These are phyloP conservation scores for Phalloptychus januarius DNA, from an alignment of 2,797 vertebrate species.

Conservation along the genomic window DNA sequence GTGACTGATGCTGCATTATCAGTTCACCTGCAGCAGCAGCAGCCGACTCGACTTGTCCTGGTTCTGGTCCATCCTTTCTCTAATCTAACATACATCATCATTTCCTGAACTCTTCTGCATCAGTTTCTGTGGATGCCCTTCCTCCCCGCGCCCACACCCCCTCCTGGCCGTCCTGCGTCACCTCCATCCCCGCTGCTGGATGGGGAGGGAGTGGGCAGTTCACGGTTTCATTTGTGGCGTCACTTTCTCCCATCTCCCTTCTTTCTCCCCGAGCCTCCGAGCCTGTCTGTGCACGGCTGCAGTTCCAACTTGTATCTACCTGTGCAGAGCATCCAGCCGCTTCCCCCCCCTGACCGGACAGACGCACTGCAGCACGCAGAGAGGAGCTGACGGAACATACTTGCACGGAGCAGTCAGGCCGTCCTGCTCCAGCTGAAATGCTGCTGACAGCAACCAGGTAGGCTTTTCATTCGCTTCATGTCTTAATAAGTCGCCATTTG, in stretches of 20 bases:
- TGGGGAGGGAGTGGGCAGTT: conserved; percentile 67
- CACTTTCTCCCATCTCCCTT: conserved; percentile 61
- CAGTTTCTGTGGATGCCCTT: conserved; percentile 18
- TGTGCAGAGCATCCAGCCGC: conserved; percentile 60
- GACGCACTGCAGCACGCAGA: conserved; percentile 77
- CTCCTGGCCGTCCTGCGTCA: conserved; percentile 49
- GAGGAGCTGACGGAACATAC: conserved; percentile 25
- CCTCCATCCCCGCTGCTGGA: conserved; percentile 53
- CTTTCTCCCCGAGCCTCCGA: conserved; percentile 47
- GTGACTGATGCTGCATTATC: conserved; percentile 42
- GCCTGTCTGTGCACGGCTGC: conserved; percentile 37
- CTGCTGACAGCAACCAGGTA: conserved; percentile 67
- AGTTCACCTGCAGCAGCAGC: conserved; percentile 46
- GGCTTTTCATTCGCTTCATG: conserved; percentile 8
- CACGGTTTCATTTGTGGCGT: conserved; percentile 60
- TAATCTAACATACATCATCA: conserved; percentile 14
- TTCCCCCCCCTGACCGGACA: conserved; percentile 38
- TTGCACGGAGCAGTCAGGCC: conserved; percentile 32
- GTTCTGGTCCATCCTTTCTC: conserved; percentile 27
- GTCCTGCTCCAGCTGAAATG: conserved; percentile 59
- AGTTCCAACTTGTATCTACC: conserved; percentile 44
- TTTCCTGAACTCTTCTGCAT: conserved; percentile 2
- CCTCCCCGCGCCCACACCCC: conserved; percentile 31
- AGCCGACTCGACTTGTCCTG: conserved; percentile 46
- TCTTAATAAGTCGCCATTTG: conserved; percentile 6